Conservation (phyloP, 2,888 invertebrate genomes). For the Proisotoma minuta region DNA sequence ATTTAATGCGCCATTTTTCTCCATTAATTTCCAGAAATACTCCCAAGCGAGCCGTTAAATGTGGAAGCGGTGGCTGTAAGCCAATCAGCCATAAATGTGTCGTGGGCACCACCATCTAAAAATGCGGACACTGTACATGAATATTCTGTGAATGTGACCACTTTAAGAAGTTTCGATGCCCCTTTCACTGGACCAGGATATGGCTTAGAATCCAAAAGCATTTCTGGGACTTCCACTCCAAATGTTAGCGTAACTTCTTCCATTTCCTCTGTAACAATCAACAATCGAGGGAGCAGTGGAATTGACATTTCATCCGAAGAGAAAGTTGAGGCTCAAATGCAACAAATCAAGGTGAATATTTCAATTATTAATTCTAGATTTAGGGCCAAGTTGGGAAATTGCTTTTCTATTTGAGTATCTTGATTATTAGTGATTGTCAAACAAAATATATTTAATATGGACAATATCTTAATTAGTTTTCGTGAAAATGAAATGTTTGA, state of each 20-base stretch:
- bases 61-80: slow-evolving; percentile 68
- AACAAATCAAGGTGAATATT: slow-evolving; percentile 42
- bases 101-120: slow-evolving; percentile 65
- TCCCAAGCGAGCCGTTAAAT: slow-evolving; percentile 70
- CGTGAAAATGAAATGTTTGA: too few species aligned
- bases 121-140: slow-evolving; percentile 62
- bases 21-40: slow-evolving; percentile 56
- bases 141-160: slow-evolving; percentile 68
- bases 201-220: slow-evolving; percentile 12
- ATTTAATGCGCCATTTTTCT: slow-evolving; percentile 1
- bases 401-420: too few species aligned
- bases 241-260: neutral
- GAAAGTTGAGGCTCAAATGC: slow-evolving; percentile 44
- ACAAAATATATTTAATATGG: too few species aligned
- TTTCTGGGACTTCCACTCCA: slow-evolving; percentile 9
- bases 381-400: too few species aligned
- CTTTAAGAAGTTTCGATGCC: slow-evolving; percentile 63
- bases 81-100: slow-evolving; percentile 66
- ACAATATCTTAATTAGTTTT: too few species aligned
- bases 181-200: slow-evolving; percentile 40
- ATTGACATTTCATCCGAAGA: slow-evolving; percentile 37
- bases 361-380: neutral
- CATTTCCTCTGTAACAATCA: slow-evolving; percentile 20
- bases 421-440: too few species aligned
- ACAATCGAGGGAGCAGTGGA: slow-evolving; percentile 18